phyloP scores from a whole-genome alignment of 92 coral and sea anemone genomes.

The Virgularia gustaviana region DNA sequence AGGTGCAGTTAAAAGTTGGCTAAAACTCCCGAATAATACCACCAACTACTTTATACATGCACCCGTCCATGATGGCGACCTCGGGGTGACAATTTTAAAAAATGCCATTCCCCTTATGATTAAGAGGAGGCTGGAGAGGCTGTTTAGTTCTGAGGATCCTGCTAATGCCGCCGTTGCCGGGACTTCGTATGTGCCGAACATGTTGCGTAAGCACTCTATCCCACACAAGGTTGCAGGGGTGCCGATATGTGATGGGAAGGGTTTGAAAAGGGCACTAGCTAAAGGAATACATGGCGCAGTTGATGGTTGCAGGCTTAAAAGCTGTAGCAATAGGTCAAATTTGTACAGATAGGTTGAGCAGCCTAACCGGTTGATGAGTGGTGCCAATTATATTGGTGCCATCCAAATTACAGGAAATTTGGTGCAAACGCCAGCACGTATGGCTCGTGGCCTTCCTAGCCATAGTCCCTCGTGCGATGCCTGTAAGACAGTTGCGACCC shows the following conservation, averaged over 20 bases:
- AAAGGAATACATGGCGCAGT: background rate
- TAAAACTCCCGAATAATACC: conserved; percentile 25
- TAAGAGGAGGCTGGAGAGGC: background rate
- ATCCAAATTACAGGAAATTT: conserved; percentile 32
- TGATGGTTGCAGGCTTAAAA: conserved; percentile 20
- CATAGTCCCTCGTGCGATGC: conserved; percentile 7
- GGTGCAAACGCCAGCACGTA: background rate
- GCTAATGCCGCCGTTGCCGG: background rate
- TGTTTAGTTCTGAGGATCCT: background rate
- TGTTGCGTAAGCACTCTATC: background rate
- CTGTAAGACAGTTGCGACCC: conserved; percentile 16
- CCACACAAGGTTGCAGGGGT: background rate
- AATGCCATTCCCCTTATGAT: conserved; percentile 18
- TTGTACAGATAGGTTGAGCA: conserved; percentile 5
- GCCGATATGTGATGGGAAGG: background rate
- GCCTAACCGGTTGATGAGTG: background rate
- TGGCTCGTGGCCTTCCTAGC: conserved; percentile 21
- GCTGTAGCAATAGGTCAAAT: background rate
- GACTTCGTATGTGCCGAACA: background rate
- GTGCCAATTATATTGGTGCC: conserved; percentile 29
- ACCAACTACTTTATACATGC: background rate
- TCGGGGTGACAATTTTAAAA: conserved; percentile 1
- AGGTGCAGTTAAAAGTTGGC: conserved; percentile 16
- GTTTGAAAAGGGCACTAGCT: background rate
- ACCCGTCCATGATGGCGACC: background rate